Evolutionary conservation across 2,888 invertebrate species (phyloP).

Genomic region (Bombyx huttoni): DNA sequence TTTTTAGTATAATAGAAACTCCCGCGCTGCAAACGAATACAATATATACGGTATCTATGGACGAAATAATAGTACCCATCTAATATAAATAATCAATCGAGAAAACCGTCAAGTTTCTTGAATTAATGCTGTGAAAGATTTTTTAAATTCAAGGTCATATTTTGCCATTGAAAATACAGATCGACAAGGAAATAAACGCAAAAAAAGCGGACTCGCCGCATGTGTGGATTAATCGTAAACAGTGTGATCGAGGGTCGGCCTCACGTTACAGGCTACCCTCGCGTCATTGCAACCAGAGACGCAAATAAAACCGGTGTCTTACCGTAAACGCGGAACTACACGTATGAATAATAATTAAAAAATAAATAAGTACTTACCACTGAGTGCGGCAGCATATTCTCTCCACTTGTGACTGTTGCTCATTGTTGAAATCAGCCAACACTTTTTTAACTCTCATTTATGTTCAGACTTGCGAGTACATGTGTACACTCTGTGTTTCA

Average conservation of each 20-base stretch:
- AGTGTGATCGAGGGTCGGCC: constrained; percentile 5
- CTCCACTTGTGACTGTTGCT: constrained; percentile 58
- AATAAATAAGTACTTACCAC: constrained; percentile 47
- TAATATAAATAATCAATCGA: too few species aligned
- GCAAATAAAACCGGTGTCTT: background rate
- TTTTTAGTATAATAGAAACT: too few species aligned
- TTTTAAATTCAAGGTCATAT: background rate
- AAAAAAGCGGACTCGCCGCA: background rate
- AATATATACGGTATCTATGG: too few species aligned
- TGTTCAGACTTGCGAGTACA: constrained; percentile 29
- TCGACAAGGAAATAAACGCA: background rate
- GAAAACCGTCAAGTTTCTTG: too few species aligned
- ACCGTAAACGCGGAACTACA: background rate
- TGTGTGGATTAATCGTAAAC: background rate
- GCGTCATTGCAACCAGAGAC: background rate
- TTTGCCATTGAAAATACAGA: background rate
- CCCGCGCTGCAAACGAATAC: too few species aligned
- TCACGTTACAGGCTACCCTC: constrained; percentile 15
- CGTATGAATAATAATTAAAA: constrained; percentile 9
- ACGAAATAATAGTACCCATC: too few species aligned
- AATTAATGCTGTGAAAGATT: too few species aligned
- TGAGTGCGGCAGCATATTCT: constrained; percentile 63
- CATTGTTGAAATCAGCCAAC: constrained; percentile 43
- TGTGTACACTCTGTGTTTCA: constrained; percentile 31
- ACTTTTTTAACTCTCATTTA: constrained; percentile 57